These are phyloP conservation scores for Cartodere bifasciata DNA, from an alignment of 2,888 invertebrate species.

Conservation along the genomic window DNA sequence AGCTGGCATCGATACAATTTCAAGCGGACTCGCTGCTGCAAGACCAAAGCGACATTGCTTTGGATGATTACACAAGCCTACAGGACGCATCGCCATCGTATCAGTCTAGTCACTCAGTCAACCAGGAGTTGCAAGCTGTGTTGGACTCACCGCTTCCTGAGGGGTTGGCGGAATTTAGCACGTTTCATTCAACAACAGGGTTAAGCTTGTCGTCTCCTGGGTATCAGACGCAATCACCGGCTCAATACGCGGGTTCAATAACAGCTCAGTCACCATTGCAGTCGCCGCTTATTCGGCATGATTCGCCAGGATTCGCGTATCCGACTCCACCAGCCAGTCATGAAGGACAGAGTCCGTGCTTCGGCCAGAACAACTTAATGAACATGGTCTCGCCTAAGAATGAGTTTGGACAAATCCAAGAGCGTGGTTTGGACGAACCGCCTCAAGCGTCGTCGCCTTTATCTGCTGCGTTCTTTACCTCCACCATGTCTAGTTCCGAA, in stretches of 20 bases:
- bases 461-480: slow-evolving; percentile 72
- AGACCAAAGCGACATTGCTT: slow-evolving; percentile 45
- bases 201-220: slow-evolving; percentile 35
- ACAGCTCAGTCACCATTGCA: slow-evolving; percentile 48
- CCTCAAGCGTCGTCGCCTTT: slow-evolving; percentile 69
- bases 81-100: slow-evolving; percentile 43
- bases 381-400: slow-evolving; percentile 35
- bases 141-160: slow-evolving; percentile 68
- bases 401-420: slow-evolving; percentile 29
- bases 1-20: slow-evolving; percentile 36
- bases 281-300: slow-evolving; percentile 47
- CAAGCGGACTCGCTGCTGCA: slow-evolving; percentile 41
- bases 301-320: slow-evolving; percentile 67
- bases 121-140: slow-evolving; percentile 62
- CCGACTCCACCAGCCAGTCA: slow-evolving; percentile 83
- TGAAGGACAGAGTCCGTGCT: slow-evolving; percentile 58
- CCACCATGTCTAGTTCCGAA: slow-evolving; percentile 74
- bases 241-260: slow-evolving; percentile 32
- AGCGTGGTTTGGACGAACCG: slow-evolving; percentile 44
- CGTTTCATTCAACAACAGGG: slow-evolving; percentile 48
- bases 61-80: slow-evolving; percentile 50
- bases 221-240: slow-evolving; percentile 34
- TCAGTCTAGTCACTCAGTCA: slow-evolving; percentile 41
- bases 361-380: slow-evolving; percentile 31
- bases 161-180: slow-evolving; percentile 69